Evolutionary conservation across 2,888 invertebrate species (phyloP), one percentile per base, ranked within the genome.

Genomic region (Chymomyza fuscimana): DNA sequence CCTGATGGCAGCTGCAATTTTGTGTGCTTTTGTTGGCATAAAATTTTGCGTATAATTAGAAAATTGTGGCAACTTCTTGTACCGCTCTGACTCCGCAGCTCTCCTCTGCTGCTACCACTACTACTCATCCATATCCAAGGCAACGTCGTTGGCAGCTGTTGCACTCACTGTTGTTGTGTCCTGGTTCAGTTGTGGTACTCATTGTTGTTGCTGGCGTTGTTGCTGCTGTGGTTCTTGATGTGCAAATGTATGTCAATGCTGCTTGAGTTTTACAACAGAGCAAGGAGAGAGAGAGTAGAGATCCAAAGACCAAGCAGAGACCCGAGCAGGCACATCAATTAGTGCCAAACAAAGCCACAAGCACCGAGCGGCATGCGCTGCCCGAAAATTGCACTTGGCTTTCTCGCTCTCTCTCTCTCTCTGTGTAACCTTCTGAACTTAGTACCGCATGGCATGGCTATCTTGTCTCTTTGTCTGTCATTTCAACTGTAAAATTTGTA

Each of bases 21-120:
- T 68, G 72, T 74, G 77, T 76, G 79, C 78, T 79, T 81, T 79
- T 85, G 87, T 87, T 87, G 81, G 83, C 81, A 87, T 81, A 85
- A 72, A 87, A 87, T 87, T 87, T 83, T 86, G 87, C 83, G 86
- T 86, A 83, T 86, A 86, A 86, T 86, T 86, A 86, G 85, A 86
- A 86, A 86, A 83, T 86, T 86, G 86, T 79, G 87, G 87, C 85
- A 83, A 80, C 71, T 75, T 84, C 76, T 82, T 72, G 73, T 64
- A 32, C 7, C 32, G 32, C 9, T 32, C 7, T 7, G 32, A 1
- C 67, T 72, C 63, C 66, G 70, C 52, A 29, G n/a, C 59, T 46
- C 56, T 36, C 46, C 5, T 9, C 25, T 25, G 25, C 25, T 25
- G 5, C n/a, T n/a, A 6, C n/a, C 9, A 3, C 19, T 16, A 1